Base-by-base conservation (phyloP, 2,113 vertebrate species). In the Laticauda laticaudata region DNA sequence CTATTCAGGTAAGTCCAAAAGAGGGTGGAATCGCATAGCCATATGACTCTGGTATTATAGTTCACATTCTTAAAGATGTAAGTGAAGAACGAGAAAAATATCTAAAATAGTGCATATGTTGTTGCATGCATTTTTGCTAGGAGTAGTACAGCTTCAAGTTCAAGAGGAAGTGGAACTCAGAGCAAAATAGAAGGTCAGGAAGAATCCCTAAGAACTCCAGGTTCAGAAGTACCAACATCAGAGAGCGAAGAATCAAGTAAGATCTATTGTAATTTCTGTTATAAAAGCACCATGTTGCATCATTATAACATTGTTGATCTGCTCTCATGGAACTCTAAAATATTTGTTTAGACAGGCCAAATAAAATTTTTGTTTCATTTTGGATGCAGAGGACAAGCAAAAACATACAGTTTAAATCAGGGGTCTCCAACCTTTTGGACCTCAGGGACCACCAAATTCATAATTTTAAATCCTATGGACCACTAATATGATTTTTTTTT, bases 71-170 rank as follows among this genome's bases (percentile, higher is more conserved):
- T 45, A 61, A 90, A 64, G 12, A 11, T 64, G 39, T 75, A 20
- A 48, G 29, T 85, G 45, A 91, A 91, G 26, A 51, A n/a, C 9
- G 24, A 3, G 29, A 87, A 53, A 92, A 87, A 34, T 15, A 24
- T 26, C 15, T 34, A 87, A 87, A n/a, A 21, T 53, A 87, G 48
- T 87, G 24, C 11, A 34, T 87, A 21, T 23, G 11, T 86, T 94
- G 53, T 92, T 69, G 6, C 69, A n/a, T 61, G 96, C 20, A 94
- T 94, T 53, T 2, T 55, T 96, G 51, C 10, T 95, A 99, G 99
- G 99, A 99, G 98, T 97, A 99, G 98, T 95, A 98, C 98, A 94
- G 97, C 98, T 34, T 98, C 99, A 93, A 98, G 98, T 96, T 98
- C 99, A 85, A 98, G 98, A 97, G 98, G 98, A 92, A 98, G 97